Evolutionary conservation across 2,888 invertebrate genomes (phyloP).

Genomic region (Drosophila histrio): DNA sequence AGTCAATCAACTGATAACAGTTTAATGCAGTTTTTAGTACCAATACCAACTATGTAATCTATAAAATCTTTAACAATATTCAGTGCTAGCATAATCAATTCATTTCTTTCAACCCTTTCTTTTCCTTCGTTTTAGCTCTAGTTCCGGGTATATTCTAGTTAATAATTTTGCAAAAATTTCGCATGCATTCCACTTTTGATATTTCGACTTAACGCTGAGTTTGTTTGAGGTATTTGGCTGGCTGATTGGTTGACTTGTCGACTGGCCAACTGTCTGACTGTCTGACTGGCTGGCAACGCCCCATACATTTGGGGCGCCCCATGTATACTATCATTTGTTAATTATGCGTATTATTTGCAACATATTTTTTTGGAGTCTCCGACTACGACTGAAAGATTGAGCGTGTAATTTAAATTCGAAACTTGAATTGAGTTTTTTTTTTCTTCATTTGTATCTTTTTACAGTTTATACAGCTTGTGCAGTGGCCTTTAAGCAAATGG

Average conservation of each 20-base stretch:
- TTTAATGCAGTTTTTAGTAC: too few species aligned
- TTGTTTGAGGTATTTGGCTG: constrained; percentile 23
- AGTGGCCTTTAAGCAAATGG: constrained; percentile 46
- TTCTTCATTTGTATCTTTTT: background rate
- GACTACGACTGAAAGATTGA: constrained; percentile 36
- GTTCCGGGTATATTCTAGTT: constrained; percentile 23
- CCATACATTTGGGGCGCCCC: constrained; percentile 35
- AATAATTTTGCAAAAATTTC: constrained; percentile 19
- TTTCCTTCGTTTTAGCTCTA: too few species aligned
- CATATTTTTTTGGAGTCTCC: constrained; percentile 22
- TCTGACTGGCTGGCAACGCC: constrained; percentile 17
- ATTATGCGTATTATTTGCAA: constrained; percentile 69
- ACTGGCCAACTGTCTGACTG: constrained; percentile 1
- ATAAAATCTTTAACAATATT: too few species aligned
- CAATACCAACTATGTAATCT: too few species aligned
- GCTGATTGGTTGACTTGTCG: constrained; percentile 17
- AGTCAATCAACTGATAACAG: too few species aligned
- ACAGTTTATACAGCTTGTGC: constrained; percentile 7
- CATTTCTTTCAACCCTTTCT: background rate
- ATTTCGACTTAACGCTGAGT: constrained; percentile 22
- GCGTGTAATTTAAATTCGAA: constrained; percentile 50
- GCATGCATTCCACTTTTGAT: constrained; percentile 20
- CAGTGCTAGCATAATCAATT: background rate
- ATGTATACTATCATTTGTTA: constrained; percentile 57
- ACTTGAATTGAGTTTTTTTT: constrained; percentile 6